phyloP scores from a whole-genome alignment of 2,113 vertebrate genomes.

The Lanius ludovicianus region DNA sequence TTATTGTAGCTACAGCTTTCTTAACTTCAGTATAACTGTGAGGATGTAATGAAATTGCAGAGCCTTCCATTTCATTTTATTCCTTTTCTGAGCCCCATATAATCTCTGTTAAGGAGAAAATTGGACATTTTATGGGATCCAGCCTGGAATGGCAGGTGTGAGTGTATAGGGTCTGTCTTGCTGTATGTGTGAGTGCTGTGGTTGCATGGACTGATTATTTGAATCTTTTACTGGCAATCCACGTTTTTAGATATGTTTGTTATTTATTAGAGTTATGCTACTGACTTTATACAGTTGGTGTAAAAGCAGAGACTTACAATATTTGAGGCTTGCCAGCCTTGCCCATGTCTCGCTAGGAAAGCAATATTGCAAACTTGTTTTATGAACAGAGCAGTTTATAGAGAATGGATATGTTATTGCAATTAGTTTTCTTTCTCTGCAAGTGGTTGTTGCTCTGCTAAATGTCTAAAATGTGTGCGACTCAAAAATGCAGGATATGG shows the following conservation, averaged over 20 bases:
- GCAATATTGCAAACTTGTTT: background rate
- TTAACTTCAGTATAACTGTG: background rate
- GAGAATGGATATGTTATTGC: slow-evolving; percentile 24
- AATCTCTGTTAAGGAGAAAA: background rate
- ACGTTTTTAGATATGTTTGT: background rate
- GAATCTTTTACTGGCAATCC: background rate
- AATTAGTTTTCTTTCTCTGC: slow-evolving; percentile 33
- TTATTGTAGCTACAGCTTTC: background rate
- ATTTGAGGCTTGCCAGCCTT: background rate
- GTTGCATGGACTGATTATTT: background rate
- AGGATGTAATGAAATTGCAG: background rate
- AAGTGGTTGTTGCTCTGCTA: slow-evolving; percentile 35
- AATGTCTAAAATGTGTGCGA: background rate
- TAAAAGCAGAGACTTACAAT: background rate
- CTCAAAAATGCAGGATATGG: slow-evolving; percentile 40
- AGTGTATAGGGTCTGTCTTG: background rate
- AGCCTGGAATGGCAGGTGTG: background rate
- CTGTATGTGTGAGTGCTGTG: background rate
- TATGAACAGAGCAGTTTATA: slow-evolving; percentile 1
- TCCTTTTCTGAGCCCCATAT: background rate
- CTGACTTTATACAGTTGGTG: background rate
- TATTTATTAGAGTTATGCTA: background rate
- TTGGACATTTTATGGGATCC: background rate
- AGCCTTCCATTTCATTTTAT: background rate
- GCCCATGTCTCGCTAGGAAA: background rate